phyloP scores from a whole-genome alignment of 2,888 invertebrate genomes.

The Acronicta leporina region DNA sequence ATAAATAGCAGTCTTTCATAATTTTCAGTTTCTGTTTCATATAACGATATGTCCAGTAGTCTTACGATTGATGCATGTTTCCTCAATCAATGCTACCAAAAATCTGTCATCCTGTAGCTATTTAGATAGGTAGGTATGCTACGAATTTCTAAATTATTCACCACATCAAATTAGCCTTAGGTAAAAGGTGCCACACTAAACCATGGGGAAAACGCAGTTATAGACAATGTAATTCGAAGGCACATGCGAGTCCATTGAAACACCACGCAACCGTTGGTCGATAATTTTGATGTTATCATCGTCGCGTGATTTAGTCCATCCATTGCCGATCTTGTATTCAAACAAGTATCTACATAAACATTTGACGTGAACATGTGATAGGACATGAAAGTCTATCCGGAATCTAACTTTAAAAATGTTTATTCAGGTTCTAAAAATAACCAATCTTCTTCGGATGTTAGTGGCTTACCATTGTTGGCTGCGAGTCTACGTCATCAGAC shows the following conservation, averaged over 20 bases:
- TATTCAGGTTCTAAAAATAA: conserved; percentile 55
- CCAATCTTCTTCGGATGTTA: conserved; percentile 62
- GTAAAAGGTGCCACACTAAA: no score
- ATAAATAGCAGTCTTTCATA: no score
- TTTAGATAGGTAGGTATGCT: not conserved
- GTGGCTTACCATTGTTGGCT: conserved; percentile 82
- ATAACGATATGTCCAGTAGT: no score
- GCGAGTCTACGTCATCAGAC: conserved; percentile 92
- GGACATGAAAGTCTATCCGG: conserved; percentile 79
- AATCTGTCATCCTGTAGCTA: no score
- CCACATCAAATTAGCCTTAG: no score
- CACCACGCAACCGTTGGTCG: conserved; percentile 71
- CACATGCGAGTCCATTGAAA: conserved; percentile 18
- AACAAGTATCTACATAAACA: conserved; percentile 39
- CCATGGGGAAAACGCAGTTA: not conserved
- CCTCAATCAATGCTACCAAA: no score
- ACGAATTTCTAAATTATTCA: no score
- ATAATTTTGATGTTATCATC: conserved; percentile 74
- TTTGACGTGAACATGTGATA: conserved; percentile 56
- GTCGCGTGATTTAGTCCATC: conserved; percentile 66
- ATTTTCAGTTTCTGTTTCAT: no score
- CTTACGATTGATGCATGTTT: no score
- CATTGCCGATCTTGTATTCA: conserved; percentile 41
- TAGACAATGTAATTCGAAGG: not conserved
- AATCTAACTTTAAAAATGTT: conserved; percentile 58